Base-by-base conservation (phyloP, 2,888 invertebrate genomes). In the Parnassius smintheus region DNA sequence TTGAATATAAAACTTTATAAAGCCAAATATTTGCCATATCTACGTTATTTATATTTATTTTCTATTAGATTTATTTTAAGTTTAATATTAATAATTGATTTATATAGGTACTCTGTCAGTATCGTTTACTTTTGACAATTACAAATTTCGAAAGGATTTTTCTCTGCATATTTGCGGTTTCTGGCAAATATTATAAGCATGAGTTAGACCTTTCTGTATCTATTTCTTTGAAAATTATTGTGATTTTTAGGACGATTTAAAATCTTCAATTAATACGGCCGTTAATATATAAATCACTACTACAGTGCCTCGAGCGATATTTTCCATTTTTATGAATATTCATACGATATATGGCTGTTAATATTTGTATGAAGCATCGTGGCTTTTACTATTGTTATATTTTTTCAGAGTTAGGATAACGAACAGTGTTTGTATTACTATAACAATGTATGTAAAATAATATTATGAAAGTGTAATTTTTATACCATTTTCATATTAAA, bases 21-120 rank as follows among this genome's bases (percentile, higher is more conserved):
- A 90, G 91, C 91, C 91, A 91, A 91, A 91, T 88, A 90, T 88
- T 91, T 91, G 91, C 91, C 91, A 91, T 85, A 85, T 87, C 81
- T 86, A 86, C 80, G 83, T 85, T 83, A 82, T 82, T 86, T 83
- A 78, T 86, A 83, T 86, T 86, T 87, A 83, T 86, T 85, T 81
- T 76, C 75, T 70, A 56, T 62, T 64, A 80, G 77, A 80, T 76
- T 82, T 83, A 76, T 80, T 69, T 35, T 82, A 72, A 77, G 74
- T 76, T 75, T 68, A 74, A 41, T 68, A 70, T 75, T 76, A 72
- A 76, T 73, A 68, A 70, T 75, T 76, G 73, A 76, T 73, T 71
- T 75, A 67, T 69, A 68, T 71, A n/a, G n/a, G n/a, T n/a, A 68
- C 73, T 70, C 72, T 72, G 66, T 66, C 65, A 44, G 67, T 35